These are phyloP conservation scores for Pachypeltis micranthus DNA, from an alignment of 1,140 invertebrate genomes.

Conservation along the genomic window DNA sequence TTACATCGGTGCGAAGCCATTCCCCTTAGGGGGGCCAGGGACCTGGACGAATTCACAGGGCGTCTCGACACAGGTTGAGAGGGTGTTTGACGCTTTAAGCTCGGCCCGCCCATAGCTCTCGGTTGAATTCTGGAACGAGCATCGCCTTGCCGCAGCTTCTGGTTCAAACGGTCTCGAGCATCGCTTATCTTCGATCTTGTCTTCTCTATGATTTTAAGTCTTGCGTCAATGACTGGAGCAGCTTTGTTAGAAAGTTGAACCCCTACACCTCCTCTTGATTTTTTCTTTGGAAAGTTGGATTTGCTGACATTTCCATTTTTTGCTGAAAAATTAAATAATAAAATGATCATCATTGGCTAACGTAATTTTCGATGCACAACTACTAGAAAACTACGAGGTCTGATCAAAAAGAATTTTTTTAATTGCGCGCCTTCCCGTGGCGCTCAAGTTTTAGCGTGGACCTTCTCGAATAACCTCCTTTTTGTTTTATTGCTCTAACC, in stretches of 20 bases:
- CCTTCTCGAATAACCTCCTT: too few relatives aligned
- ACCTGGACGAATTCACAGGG: neutral
- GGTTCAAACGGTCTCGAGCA: constrained; percentile 53
- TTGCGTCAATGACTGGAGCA: constrained; percentile 43
- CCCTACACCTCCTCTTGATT: neutral
- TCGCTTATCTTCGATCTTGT: constrained; percentile 51
- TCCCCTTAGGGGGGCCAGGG: neutral
- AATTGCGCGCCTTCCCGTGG: too few relatives aligned
- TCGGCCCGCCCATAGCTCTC: too few relatives aligned
- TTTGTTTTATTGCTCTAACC: too few relatives aligned
- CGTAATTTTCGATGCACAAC: too few relatives aligned
- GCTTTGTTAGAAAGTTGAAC: neutral
- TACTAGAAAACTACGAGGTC: too few relatives aligned
- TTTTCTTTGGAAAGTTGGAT: neutral
- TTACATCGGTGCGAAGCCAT: constrained; percentile 4
- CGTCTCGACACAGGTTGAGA: neutral
- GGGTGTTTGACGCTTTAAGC: too few relatives aligned
- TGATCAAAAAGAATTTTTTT: too few relatives aligned
- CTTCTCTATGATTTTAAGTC: constrained; percentile 55
- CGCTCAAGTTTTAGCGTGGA: too few relatives aligned
- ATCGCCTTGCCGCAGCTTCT: constrained; percentile 51
- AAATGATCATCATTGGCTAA: too few relatives aligned
- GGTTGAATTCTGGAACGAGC: constrained; percentile 44
- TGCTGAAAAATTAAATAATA: too few relatives aligned
- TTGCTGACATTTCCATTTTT: too few relatives aligned